Conservation (phyloP, 2,113 vertebrate genomes). For the Nothoprocta pentlandii region DNA sequence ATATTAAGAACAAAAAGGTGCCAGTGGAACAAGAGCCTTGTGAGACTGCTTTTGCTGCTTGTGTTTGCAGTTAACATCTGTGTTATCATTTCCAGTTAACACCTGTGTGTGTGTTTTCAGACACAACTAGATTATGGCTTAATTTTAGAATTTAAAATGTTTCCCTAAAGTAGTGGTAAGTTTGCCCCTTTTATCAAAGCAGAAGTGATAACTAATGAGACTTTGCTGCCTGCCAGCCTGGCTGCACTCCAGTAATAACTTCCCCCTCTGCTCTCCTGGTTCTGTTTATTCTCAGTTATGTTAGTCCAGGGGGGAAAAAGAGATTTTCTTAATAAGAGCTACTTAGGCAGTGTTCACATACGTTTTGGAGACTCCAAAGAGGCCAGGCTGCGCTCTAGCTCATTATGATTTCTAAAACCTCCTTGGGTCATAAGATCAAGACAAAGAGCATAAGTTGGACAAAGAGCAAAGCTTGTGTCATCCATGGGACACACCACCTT, state of each 20-base stretch:
- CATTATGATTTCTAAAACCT: not conserved
- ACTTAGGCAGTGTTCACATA: not conserved
- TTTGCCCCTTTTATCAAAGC: not conserved
- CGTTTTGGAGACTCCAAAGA: fast-evolving
- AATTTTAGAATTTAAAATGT: not conserved
- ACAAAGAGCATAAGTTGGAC: too few species aligned
- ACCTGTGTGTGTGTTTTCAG: not conserved
- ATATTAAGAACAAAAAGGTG: not conserved
- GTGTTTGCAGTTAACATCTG: not conserved
- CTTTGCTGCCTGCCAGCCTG: not conserved
- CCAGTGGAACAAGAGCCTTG: not conserved
- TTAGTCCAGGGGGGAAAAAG: not conserved
- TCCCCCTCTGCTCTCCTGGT: not conserved
- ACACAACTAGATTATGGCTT: not conserved
- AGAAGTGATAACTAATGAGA: not conserved
- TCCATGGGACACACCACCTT: not conserved
- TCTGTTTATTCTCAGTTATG: not conserved
- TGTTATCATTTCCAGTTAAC: not conserved
- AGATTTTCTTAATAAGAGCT: not conserved
- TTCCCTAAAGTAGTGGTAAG: not conserved
- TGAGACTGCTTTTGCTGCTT: not conserved
- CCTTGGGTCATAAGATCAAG: too few species aligned
- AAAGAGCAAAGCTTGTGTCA: not conserved
- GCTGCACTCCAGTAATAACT: not conserved
- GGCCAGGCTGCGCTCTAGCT: not conserved